Evolutionary conservation across 2,888 invertebrate species (phyloP).

Genomic region (Andricus quercusramuli): DNA sequence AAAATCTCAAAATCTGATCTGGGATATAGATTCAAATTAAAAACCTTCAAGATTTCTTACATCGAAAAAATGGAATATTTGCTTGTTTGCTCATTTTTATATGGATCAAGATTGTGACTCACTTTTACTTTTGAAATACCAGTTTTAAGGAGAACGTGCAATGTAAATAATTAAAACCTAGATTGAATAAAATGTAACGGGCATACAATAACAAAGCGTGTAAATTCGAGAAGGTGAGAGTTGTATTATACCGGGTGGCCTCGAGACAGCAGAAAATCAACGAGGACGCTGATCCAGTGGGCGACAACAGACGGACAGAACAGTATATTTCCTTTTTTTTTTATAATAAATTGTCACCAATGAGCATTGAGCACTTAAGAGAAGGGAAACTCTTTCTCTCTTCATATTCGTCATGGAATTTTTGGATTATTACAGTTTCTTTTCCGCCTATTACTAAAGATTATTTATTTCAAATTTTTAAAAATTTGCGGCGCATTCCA

Average conservation of each 20-base stretch:
- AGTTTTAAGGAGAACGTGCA: too few species aligned
- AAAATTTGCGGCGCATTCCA: too few species aligned
- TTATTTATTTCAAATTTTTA: too few species aligned
- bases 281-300: conserved; percentile 70
- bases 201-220: conserved; percentile 21
- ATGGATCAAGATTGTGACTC: too few species aligned
- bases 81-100: too few species aligned
- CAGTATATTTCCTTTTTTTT: conserved; percentile 59
- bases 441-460: too few species aligned
- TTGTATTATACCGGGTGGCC: conserved; percentile 64
- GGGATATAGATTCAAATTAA: too few species aligned
- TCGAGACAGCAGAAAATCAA: conserved; percentile 69
- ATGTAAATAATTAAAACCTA: neutral
- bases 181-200: conserved; percentile 10
- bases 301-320: conserved; percentile 61
- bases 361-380: conserved; percentile 42
- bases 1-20: too few species aligned
- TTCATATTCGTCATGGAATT: neutral
- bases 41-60: too few species aligned
- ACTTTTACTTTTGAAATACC: too few species aligned
- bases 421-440: neutral
- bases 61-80: too few species aligned
- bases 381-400: conserved; percentile 10
- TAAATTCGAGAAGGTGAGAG: conserved; percentile 36
- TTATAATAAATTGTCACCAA: conserved; percentile 42